Evolutionary conservation across 2,797 vertebrate species (phyloP), one percentile per base, ranked within the genome.

Genomic region (Chiroxiphia lanceolata): DNA sequence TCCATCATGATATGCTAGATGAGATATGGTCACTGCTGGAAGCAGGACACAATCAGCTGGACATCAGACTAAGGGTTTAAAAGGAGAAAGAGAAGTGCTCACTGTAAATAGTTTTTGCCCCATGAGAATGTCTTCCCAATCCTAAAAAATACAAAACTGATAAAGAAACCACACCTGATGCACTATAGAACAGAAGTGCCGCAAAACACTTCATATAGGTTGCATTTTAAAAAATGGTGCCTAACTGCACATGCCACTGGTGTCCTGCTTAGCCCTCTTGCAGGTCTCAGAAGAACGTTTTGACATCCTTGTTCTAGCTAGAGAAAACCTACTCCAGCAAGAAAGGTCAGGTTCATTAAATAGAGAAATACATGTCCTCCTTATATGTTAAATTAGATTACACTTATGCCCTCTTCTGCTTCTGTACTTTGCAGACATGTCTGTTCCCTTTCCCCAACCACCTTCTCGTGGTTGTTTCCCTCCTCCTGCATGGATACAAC

Each of bases 231-330:
- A 36, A 70, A 44, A 6, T 0, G 2, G 10, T 64, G 23, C 17
- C 0, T 60, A 64, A 65, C 11, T 45, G 38, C 10, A 56, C 0
- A 0, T 78, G 29, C 38, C 19, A 4, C 22, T 69, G 14, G 7
- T 23, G 5, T 44, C 44, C 38, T 71, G 10, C 25, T 61, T 71
- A 70, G 29, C 8, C 9, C 3, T 60, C 50, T 18, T 60, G 38
- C 33, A 33, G 29, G 10, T 78, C 12, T 45, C 22, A 14, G 25
- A 69, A 72, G 56, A 47, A 10, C 27, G 6, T 29, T 56, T 23
- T 53, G 36, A 22, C 2, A 9, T 26, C n/a, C 38, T 54, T 72
- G 4, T 31, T 72, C 31, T 36, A 38, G 7, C 31, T 59, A 11
- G 25, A 33, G 26, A 84, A 83, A 76, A 33, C 25, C 44, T 72